phyloP scores from a whole-genome alignment of 2,113 vertebrate species.

The Myotis brandtii region DNA sequence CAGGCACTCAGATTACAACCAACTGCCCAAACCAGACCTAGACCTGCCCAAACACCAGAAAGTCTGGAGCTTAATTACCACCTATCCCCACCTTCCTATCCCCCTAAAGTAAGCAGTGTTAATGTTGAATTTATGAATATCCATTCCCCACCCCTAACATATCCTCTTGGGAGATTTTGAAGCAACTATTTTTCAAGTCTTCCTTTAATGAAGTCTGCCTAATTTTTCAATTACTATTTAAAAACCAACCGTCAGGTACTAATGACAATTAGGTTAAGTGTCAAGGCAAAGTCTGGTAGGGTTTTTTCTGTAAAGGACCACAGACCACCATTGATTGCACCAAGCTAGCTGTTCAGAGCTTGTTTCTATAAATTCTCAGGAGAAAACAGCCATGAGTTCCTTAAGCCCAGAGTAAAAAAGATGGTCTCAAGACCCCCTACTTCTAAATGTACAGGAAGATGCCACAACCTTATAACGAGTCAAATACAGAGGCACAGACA shows the following conservation, averaged over 20 bases:
- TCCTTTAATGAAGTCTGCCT: slow-evolving; percentile 49
- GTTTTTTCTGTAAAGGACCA: slow-evolving; percentile 34
- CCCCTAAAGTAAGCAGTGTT: neutral
- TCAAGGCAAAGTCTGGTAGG: slow-evolving; percentile 38
- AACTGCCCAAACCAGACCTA: slow-evolving; percentile 78
- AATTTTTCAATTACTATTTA: slow-evolving; percentile 61
- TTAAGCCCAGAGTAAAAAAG: slow-evolving; percentile 28
- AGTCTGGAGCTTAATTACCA: slow-evolving; percentile 51
- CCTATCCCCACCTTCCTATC: slow-evolving; percentile 27
- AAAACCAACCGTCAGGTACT: slow-evolving; percentile 52
- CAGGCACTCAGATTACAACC: slow-evolving; percentile 76
- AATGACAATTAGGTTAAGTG: slow-evolving; percentile 59
- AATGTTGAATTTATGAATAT: slow-evolving; percentile 10
- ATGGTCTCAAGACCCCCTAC: neutral
- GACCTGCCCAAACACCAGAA: slow-evolving; percentile 59
- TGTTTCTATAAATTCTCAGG: slow-evolving; percentile 8
- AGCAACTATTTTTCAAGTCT: slow-evolving; percentile 56
- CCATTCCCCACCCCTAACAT: neutral
- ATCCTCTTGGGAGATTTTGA: neutral
- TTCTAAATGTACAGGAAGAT: neutral
- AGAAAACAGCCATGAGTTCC: slow-evolving; percentile 29
- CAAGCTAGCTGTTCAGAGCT: neutral
- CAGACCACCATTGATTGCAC: neutral
- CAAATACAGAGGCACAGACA: neutral
- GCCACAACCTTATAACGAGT: neutral